phyloP scores from a whole-genome alignment of 2,888 invertebrate species.

The Quadroppia sp. region DNA sequence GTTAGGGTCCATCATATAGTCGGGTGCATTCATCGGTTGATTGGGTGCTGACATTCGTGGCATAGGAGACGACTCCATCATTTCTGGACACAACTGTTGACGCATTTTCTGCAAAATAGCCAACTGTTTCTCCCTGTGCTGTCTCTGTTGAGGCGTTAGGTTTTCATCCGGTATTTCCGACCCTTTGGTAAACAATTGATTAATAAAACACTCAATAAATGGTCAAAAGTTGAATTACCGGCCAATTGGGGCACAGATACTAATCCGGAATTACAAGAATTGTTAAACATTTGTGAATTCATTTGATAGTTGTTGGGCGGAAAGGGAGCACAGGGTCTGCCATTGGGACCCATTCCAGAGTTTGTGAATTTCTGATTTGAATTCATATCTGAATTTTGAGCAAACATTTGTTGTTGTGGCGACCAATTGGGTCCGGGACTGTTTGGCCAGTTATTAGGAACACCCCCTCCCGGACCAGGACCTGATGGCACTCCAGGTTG shows the following conservation, averaged over 20 bases:
- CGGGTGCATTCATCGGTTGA: constrained; percentile 14
- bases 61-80: constrained; percentile 42
- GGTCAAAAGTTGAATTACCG: background rate
- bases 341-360: constrained; percentile 52
- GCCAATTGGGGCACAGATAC: background rate
- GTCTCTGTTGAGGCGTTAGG: constrained; percentile 89
- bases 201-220: too few relatives aligned
- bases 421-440: constrained; percentile 25
- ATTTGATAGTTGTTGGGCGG: constrained; percentile 7
- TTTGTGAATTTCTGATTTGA: constrained; percentile 16
- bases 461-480: constrained; percentile 38
- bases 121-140: constrained; percentile 86
- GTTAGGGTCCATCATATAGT: constrained; percentile 22
- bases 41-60: constrained; percentile 30
- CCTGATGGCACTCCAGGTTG: constrained; percentile 40
- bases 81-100: constrained; percentile 81
- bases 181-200: constrained; percentile 54
- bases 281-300: constrained; percentile 35
- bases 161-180: constrained; percentile 94
- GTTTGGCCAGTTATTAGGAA: constrained; percentile 28
- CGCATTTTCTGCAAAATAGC: constrained; percentile 88
- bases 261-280: constrained; percentile 8
- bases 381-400: constrained; percentile 32
- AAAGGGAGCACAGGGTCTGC: constrained; percentile 54
- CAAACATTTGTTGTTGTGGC: constrained; percentile 35